Evolutionary conservation across 2,888 invertebrate genomes (phyloP).

Genomic region (Tholera decimalis): DNA sequence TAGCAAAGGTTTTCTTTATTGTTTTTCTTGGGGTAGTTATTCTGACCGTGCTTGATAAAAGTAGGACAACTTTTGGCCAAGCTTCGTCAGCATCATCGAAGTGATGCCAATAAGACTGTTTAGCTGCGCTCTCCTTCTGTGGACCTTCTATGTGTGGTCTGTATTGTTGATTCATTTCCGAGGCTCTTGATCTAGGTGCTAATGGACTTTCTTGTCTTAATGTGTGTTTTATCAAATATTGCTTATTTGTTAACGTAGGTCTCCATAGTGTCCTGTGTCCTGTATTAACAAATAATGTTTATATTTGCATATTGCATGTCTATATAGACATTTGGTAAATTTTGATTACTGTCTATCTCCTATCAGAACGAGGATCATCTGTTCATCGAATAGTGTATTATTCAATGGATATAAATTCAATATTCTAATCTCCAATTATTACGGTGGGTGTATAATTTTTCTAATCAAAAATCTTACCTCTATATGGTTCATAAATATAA

Average conservation of each 20-base stretch:
- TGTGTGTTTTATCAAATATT: too few relatives aligned
- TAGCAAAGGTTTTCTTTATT: conserved; percentile 32
- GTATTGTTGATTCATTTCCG: not conserved
- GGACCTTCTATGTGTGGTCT: not conserved
- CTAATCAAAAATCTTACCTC: too few relatives aligned
- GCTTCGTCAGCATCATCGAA: conserved; percentile 36
- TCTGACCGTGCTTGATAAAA: conserved; percentile 37
- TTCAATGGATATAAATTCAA: too few relatives aligned
- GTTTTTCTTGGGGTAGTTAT: conserved; percentile 12
- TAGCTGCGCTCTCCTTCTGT: not conserved
- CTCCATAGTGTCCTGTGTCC: conserved; percentile 47
- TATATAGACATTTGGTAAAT: not conserved
- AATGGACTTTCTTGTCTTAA: not conserved
- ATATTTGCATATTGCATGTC: not conserved
- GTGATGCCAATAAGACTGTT: conserved; percentile 36
- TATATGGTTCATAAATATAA: conserved; percentile 59
- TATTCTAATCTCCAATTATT: too few relatives aligned
- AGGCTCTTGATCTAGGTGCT: not conserved
- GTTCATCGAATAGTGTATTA: too few relatives aligned
- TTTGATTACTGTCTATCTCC: too few relatives aligned
- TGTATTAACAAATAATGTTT: conserved; percentile 11
- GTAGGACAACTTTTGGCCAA: conserved; percentile 49
- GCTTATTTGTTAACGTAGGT: conserved; percentile 11
- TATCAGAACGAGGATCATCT: too few relatives aligned
- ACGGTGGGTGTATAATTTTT: too few relatives aligned